Evolutionary conservation across 2,797 vertebrate species (phyloP).

Genomic region (Anguilla megastoma): DNA sequence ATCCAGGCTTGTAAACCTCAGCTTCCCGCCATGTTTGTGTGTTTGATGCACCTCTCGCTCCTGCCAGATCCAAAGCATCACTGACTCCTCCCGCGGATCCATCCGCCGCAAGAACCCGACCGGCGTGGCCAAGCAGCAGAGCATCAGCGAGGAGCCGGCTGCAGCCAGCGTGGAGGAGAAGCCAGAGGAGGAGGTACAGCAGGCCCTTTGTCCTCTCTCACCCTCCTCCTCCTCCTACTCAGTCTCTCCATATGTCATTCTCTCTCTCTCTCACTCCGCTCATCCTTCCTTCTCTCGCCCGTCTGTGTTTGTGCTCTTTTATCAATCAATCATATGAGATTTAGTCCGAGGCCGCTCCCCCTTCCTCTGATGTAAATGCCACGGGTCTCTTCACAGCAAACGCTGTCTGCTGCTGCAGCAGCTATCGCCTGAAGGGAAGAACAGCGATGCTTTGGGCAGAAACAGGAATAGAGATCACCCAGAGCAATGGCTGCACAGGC

Average conservation of each 20-base stretch:
- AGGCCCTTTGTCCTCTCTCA: not conserved
- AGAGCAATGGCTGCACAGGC: not conserved
- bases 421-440: not conserved
- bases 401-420: not conserved
- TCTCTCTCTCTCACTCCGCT: not conserved
- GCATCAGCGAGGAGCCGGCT: constrained; percentile 76
- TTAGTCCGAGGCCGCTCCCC: not conserved
- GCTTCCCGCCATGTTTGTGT: not conserved
- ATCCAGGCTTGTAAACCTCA: not conserved
- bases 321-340: not conserved
- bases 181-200: constrained; percentile 82
- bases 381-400: not conserved
- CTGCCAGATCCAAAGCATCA: constrained; percentile 94
- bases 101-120: constrained; percentile 90
- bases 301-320: not conserved
- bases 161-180: constrained; percentile 79
- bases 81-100: constrained; percentile 93
- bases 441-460: not conserved
- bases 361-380: not conserved
- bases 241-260: not conserved
- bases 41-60: not conserved
- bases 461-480: not conserved
- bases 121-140: constrained; percentile 75
- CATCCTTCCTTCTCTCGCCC: not conserved
- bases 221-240: not conserved